Percentiles rank a stretch among this genome's conserved stretches.
Conservation (phyloP, 1,140 invertebrate genomes). For the Galendromus occidentalis region DNA sequence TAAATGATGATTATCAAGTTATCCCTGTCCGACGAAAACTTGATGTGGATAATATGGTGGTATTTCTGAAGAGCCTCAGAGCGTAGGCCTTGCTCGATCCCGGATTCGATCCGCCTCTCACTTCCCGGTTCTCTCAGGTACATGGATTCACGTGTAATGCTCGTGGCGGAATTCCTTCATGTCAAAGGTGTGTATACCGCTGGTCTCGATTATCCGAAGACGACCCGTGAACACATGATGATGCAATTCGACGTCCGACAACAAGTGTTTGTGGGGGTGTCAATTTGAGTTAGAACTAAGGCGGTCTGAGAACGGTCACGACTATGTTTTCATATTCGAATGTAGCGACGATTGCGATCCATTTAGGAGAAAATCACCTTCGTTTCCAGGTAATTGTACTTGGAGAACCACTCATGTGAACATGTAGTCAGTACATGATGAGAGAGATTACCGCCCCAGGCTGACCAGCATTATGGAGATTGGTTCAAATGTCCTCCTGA, state of each 20-base stretch:
- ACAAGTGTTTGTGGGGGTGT: slow-evolving; percentile 6
- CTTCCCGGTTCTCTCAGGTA: no score
- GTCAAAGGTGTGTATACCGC: no score
- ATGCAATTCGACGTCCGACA: not conserved
- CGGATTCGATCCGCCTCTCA: no score
- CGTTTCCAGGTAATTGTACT: no score
- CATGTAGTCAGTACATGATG: not conserved
- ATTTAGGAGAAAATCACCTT: no score
- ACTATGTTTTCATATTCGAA: not conserved
- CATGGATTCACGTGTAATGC: no score
- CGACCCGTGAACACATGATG: not conserved
- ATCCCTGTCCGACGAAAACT: slow-evolving; percentile 10
- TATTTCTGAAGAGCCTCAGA: not conserved
- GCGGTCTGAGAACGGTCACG: not conserved
- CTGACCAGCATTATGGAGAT: not conserved
- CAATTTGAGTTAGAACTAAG: slow-evolving; percentile 6
- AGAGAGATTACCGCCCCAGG: not conserved
- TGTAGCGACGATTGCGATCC: no score
- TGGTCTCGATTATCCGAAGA: no score
- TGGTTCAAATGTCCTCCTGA: not conserved
- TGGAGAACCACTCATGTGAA: no score
- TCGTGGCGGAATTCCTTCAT: no score
- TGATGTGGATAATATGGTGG: slow-evolving; percentile 8
- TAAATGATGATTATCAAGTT: slow-evolving; percentile 5
- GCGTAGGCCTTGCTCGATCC: no score